Evolutionary conservation across 1,140 invertebrate genomes (phyloP), one percentile per base, ranked within the genome.

Genomic region (Teleogryllus occipitalis): DNA sequence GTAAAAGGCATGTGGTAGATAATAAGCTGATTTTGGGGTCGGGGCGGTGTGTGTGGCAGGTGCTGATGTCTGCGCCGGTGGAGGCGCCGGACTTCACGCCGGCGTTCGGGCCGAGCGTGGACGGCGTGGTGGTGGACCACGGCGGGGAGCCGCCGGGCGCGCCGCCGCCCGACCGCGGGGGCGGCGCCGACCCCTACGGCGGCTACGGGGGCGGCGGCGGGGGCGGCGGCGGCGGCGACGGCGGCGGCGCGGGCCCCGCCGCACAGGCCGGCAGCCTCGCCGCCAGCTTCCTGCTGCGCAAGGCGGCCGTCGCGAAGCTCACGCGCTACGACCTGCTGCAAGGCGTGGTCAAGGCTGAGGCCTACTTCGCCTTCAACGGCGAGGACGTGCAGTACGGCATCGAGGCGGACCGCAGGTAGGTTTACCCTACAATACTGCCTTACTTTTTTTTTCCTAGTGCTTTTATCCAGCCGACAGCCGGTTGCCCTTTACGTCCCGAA

Each of bases 291-390:
- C 87, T 93, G 78, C 89, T 93, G 84, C 89, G 92, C 83, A 94
- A 95, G 87, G 91, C 91, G 80, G 92, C 93, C 76, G 88, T 94
- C 81, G 89, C 91, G 48, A 92, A 92, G 85, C 88, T 93, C 79
- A 91, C 92, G 80, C 90, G 93, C 84, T 97, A 96, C 85, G 96
- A 98, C 86, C 87, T 99, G n/a, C 91, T 99, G 89, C 90, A 98
- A 79, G 97, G 98, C 7, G 95, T 98, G 5, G 94, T 94, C 73
- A 91, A 92, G 84, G 93, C 94, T 1, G 94, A 96, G 84, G 93
- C 96, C 5, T 96, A 94, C 86, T 94, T 95, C 85, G 92, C 95
- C 49, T 92, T 99, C 83, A 96, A 94, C 81, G 94, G 95, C 0
- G 93, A 95, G 77, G 97, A 99, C 83, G 92, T 97, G 76, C 80